These are phyloP conservation scores for Indri indri DNA, from an alignment of 2,113 vertebrate genomes.

Conservation along the genomic window DNA sequence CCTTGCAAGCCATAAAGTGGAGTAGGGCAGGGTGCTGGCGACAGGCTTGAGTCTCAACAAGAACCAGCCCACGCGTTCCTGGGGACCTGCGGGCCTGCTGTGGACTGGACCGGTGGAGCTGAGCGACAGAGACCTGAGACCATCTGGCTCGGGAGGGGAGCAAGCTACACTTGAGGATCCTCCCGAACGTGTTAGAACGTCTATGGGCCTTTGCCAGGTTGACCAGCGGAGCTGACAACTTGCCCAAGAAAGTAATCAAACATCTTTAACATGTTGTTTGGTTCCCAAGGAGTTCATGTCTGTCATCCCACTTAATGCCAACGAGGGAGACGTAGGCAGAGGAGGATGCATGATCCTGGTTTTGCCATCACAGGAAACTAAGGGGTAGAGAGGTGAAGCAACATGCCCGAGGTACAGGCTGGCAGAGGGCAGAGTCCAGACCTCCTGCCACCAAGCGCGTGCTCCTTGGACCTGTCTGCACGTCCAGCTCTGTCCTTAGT, in stretches of 20 bases:
- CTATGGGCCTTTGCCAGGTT: not conserved
- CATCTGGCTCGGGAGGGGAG: not conserved
- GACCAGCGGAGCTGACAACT: not conserved
- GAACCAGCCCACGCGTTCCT: not conserved
- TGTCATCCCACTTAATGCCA: not conserved
- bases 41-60: not conserved
- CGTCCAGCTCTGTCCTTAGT: not conserved
- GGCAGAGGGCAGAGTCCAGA: not conserved
- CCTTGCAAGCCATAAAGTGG: not conserved
- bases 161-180: not conserved
- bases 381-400: no score
- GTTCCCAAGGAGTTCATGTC: not conserved
- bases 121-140: not conserved
- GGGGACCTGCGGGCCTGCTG: not conserved
- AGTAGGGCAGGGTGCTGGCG: not conserved
- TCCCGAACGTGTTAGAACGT: not conserved
- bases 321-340: not conserved
- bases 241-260: not conserved
- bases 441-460: not conserved
- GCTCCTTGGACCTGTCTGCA: not conserved
- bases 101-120: not conserved
- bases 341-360: not conserved
- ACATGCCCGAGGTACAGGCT: accelerated
- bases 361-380: not conserved
- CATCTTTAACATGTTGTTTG: not conserved